These are phyloP conservation scores for Leptura quadrifasciata DNA, from an alignment of 2,888 invertebrate species.

Conservation along the genomic window DNA sequence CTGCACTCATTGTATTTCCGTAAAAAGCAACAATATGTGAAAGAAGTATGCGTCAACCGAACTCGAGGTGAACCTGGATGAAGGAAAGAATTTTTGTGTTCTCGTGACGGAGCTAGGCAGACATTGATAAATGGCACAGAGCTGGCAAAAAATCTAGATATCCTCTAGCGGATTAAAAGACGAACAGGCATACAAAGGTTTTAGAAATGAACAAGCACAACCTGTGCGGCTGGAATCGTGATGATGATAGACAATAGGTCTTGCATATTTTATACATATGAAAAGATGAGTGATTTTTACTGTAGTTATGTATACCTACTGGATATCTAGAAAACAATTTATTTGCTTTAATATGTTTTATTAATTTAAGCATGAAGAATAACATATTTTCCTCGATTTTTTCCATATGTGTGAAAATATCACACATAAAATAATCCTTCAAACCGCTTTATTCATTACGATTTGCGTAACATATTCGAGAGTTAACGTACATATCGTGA, in stretches of 20 bases:
- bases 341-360: too few species aligned
- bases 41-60: conserved; percentile 15
- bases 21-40: conserved; percentile 10
- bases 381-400: too few species aligned
- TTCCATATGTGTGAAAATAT: too few species aligned
- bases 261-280: neutral
- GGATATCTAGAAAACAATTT: too few species aligned
- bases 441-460: too few species aligned
- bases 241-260: neutral
- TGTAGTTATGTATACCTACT: too few species aligned
- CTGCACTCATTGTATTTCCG: neutral
- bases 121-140: conserved; percentile 24
- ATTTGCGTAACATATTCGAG: too few species aligned
- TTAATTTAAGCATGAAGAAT: too few species aligned
- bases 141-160: neutral
- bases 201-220: conserved; percentile 14
- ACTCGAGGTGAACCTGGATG: neutral
- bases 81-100: conserved; percentile 22
- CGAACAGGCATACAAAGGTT: conserved; percentile 15
- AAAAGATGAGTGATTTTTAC: neutral
- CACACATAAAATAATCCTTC: too few species aligned
- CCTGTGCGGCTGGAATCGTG: neutral
- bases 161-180: conserved; percentile 21
- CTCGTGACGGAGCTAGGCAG: conserved; percentile 12
- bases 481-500: too few species aligned